Percentiles rank a stretch among this genome's conserved stretches.
phyloP scores from a whole-genome alignment of 2,113 vertebrate genomes.

The Probosciger aterrimus region DNA sequence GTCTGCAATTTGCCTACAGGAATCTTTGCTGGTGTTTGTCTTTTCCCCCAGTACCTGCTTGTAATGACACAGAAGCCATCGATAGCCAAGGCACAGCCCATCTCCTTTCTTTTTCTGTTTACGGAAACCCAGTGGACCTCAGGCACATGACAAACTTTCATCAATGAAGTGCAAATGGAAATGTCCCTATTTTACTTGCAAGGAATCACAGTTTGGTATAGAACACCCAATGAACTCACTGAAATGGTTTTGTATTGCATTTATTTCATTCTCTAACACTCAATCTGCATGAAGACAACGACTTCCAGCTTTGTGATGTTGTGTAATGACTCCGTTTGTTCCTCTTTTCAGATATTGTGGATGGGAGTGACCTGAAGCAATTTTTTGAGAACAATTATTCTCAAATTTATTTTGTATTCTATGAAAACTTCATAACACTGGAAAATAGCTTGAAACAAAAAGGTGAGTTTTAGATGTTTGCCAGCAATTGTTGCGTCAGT shows the following conservation, averaged over 20 bases:
- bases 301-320: background rate
- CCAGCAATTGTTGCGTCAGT: background rate
- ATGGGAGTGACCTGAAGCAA: conserved; percentile 91
- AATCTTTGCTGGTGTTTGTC: background rate
- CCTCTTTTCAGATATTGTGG: conserved; percentile 84
- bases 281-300: background rate
- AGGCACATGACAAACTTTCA: background rate
- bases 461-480: conserved; percentile 77
- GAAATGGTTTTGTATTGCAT: background rate
- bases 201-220: background rate
- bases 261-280: background rate
- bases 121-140: background rate
- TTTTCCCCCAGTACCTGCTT: background rate
- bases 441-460: conserved; percentile 98
- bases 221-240: background rate
- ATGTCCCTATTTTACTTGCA: background rate
- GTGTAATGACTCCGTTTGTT: background rate
- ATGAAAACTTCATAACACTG: conserved; percentile 99
- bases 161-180: background rate
- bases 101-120: too few species aligned
- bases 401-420: conserved; percentile 99
- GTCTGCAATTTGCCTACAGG: background rate
- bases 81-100: background rate
- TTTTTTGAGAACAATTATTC: conserved; percentile 98
- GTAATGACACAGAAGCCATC: background rate